phyloP scores from a whole-genome alignment of 2,797 vertebrate species.

The Erpetoichthys calabaricus region DNA sequence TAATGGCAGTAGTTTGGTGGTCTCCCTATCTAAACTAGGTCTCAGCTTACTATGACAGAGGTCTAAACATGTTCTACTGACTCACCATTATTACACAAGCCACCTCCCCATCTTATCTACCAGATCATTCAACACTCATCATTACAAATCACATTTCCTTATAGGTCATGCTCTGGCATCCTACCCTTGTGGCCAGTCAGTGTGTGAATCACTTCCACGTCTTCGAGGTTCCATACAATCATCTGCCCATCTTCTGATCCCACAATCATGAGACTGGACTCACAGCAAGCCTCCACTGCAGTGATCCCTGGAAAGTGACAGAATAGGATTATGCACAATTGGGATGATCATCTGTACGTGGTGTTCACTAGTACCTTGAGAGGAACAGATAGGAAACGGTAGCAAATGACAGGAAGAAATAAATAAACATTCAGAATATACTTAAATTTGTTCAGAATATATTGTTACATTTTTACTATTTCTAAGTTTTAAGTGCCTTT shows the following conservation, averaged over 20 bases:
- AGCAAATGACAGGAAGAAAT: background rate
- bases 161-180: background rate
- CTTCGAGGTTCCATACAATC: conserved; percentile 45
- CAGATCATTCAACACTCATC: too few relatives aligned
- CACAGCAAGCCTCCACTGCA: conserved; percentile 38
- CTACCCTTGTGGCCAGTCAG: conserved; percentile 54
- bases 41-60: too few relatives aligned
- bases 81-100: too few relatives aligned
- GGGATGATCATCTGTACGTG: background rate
- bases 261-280: conserved; percentile 40
- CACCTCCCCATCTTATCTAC: too few relatives aligned
- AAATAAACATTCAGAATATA: too few relatives aligned
- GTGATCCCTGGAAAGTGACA: conserved; percentile 35
- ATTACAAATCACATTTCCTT: background rate
- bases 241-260: conserved; percentile 48
- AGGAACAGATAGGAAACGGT: background rate
- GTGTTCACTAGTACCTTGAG: background rate
- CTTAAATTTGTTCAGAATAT: too few relatives aligned
- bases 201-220: conserved; percentile 36
- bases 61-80: too few relatives aligned
- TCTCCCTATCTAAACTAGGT: too few relatives aligned
- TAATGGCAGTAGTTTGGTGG: too few relatives aligned
- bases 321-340: background rate
- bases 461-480: too few relatives aligned
- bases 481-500: too few relatives aligned